Conservation (phyloP, 2,113 vertebrate genomes). For the Cynopterus brachyotis region DNA sequence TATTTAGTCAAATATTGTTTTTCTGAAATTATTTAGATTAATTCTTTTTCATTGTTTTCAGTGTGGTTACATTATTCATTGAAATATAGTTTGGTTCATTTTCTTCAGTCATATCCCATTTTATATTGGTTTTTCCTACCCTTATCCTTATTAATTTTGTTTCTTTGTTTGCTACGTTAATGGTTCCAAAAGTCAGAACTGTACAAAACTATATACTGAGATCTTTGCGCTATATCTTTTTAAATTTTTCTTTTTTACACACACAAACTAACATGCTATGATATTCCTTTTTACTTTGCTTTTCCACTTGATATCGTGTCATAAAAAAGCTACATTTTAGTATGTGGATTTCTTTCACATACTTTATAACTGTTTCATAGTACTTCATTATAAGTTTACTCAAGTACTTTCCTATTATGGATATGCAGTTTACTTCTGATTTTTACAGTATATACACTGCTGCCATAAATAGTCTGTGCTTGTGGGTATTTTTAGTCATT, state of each 20-base stretch:
- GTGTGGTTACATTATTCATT: background rate
- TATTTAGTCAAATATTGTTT: background rate
- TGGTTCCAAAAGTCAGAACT: too few relatives aligned
- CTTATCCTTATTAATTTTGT: background rate
- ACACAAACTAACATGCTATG: background rate
- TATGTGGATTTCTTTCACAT: background rate
- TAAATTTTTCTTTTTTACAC: background rate
- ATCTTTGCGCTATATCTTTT: background rate
- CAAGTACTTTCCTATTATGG: background rate
- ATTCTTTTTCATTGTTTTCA: background rate
- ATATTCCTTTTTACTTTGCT: constrained; percentile 4
- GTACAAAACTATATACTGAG: background rate
- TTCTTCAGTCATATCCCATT: background rate
- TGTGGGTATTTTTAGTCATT: background rate
- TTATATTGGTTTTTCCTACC: background rate
- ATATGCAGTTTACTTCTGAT: background rate
- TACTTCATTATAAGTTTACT: background rate
- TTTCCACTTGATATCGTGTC: background rate
- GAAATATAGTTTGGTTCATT: background rate
- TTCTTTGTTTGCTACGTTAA: too few relatives aligned
- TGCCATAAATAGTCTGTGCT: background rate
- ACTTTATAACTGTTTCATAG: background rate
- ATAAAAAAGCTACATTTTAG: background rate
- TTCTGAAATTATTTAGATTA: background rate
- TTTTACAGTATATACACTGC: background rate